Percentiles rank a stretch among this genome's conserved stretches.
Evolutionary conservation across 2,797 vertebrate genomes (phyloP).

Genomic region (Chromobotia macracanthus): DNA sequence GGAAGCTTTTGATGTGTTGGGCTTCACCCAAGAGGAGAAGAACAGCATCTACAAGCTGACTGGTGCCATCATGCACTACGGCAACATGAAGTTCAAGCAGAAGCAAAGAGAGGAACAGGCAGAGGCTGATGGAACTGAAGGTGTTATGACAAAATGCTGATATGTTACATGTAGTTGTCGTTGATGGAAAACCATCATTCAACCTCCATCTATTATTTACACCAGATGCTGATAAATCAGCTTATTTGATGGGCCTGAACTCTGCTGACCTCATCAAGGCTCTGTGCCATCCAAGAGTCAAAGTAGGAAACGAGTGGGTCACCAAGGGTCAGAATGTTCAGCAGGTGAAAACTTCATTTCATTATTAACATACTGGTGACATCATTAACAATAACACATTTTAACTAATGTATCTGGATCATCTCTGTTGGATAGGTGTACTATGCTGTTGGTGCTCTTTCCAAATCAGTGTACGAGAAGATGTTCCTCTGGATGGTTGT

Average conservation of each 20-base stretch:
- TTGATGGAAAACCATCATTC: background rate
- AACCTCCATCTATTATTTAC: background rate
- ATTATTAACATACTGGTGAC: background rate
- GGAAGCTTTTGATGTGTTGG: conserved; percentile 82
- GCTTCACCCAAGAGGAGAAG: conserved; percentile 85
- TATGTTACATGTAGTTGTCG: background rate
- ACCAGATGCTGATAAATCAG: conserved; percentile 72
- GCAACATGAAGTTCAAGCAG: conserved; percentile 89
- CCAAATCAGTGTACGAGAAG: conserved; percentile 74
- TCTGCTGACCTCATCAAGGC: conserved; percentile 73
- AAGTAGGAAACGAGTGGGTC: conserved; percentile 77
- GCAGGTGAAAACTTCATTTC: conserved; percentile 61
- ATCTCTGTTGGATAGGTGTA: conserved; percentile 59
- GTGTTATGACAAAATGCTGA: background rate
- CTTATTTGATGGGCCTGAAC: conserved; percentile 75
- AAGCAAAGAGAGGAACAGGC: conserved; percentile 85
- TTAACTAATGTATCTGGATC: too few relatives aligned
- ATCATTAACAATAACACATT: background rate
- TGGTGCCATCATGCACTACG: conserved; percentile 86
- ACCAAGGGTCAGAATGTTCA: conserved; percentile 76
- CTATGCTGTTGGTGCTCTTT: conserved; percentile 71
- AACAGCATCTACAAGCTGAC: conserved; percentile 83
- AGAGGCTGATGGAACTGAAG: conserved; percentile 80
- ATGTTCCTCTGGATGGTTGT: conserved; percentile 85
- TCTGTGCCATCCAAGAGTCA: conserved; percentile 73